Evolutionary conservation across 2,113 vertebrate genomes (phyloP).

Genomic region (Heterochromis multidens): DNA sequence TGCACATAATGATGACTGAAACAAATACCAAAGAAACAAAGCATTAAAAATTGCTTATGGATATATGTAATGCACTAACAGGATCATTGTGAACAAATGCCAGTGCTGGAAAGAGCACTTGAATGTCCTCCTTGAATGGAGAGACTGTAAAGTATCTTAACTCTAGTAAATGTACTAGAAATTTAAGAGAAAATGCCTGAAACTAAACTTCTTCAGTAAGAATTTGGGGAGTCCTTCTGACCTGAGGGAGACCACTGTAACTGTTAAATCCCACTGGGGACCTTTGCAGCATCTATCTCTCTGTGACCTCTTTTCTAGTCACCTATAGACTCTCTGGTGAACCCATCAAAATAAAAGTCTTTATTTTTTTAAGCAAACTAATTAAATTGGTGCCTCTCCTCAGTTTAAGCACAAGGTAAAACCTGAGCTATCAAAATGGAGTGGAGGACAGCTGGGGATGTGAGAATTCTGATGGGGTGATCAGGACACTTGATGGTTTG

Average conservation of each 20-base stretch:
- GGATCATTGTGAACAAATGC: not conserved
- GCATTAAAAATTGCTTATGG: not conserved
- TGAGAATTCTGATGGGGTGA: not conserved
- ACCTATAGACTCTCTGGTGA: not conserved
- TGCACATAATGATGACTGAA: conserved; percentile 90
- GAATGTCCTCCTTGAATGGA: not conserved
- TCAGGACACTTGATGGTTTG: not conserved
- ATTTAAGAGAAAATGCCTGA: not conserved
- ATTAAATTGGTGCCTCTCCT: not conserved
- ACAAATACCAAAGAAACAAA: not conserved
- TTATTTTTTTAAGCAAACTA: not conserved
- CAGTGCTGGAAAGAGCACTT: not conserved
- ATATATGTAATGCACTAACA: not conserved
- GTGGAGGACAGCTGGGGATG: not conserved
- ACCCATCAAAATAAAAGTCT: not conserved
- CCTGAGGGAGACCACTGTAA: not conserved
- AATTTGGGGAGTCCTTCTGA: not conserved
- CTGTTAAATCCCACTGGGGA: not conserved
- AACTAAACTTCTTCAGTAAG: not conserved
- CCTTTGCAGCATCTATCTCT: not conserved
- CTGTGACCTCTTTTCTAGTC: not conserved
- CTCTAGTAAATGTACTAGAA: not conserved
- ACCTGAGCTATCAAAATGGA: not conserved
- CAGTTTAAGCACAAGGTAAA: not conserved
- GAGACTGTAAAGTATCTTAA: not conserved